Evolutionary conservation across 2,888 invertebrate genomes (phyloP), one percentile per base, ranked within the genome.

Genomic region (Artemia sp.): DNA sequence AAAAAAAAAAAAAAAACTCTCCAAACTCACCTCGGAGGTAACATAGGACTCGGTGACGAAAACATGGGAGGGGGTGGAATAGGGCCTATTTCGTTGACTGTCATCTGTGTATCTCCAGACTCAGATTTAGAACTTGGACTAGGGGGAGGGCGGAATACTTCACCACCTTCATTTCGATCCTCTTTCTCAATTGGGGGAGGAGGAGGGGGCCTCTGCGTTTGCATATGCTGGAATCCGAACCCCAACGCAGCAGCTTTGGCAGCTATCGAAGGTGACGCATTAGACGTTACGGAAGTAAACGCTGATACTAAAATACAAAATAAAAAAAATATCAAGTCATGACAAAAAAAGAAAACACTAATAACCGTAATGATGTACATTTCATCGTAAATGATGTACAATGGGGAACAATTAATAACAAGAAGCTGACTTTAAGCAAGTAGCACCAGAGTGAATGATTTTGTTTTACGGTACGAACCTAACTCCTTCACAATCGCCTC

Each of bases 61-160:
- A 93, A 92, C 92, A 93, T 93, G 74, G 92, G 92, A 76, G 92
- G 92, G 76, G 92, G 92, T 76, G 90, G 90, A 79, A 90, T 90
- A 74, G 92, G 92, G 73, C 92, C 92, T 79, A 93, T 92, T 77
- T 93, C 92, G 74, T 91, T 90, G 73, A 92, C 82, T 70, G 91
- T 90, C 77, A 92, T 92, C 74, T 92, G 92, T 74, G 92, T 92
- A 80, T 92, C 92, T 74, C 92, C 92, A 78, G 92, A 83, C 78
- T 91, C 90, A 75, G 89, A 89, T 75, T 91, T 83, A 82, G 88
- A 24, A 52, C 67, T 69, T 52, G 67, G 67, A 38, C 64, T 52
- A 64, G 24, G 38, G n/a, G 14, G 50, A n/a, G 66, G 38, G 12
- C 51, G n/a, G n/a, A 68, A 51, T 71, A 71, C 70, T 71, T 72